These are phyloP conservation scores for Eupithecia subfuscata DNA, from an alignment of 2,888 invertebrate genomes.

Conservation along the genomic window DNA sequence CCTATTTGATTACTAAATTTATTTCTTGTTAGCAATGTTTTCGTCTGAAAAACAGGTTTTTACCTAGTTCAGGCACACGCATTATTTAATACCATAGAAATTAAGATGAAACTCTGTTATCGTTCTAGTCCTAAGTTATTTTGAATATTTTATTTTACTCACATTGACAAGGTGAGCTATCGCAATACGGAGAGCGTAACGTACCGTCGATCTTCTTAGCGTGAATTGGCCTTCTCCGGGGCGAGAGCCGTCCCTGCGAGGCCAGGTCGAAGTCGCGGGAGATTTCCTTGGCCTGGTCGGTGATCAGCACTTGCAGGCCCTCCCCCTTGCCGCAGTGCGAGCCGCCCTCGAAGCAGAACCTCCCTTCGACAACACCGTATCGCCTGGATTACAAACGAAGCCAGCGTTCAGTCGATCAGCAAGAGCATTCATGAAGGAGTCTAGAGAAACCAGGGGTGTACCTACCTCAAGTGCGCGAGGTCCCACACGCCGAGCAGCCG, in stretches of 20 bases:
- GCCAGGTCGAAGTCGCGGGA: conserved; percentile 88
- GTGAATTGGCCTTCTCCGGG: conserved; percentile 75
- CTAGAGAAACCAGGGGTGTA: conserved; percentile 43
- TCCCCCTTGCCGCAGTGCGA: conserved; percentile 93
- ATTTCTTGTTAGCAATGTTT: too few species aligned
- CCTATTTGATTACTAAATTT: too few species aligned
- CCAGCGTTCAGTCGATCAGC: background rate
- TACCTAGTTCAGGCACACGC: too few species aligned
- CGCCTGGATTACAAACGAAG: conserved; percentile 79
- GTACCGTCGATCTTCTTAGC: conserved; percentile 54
- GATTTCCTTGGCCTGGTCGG: conserved; percentile 90
- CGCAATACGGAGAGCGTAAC: background rate
- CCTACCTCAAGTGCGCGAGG: conserved; percentile 86
- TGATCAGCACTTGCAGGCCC: conserved; percentile 90
- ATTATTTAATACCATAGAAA: too few species aligned
- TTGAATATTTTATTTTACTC: too few species aligned
- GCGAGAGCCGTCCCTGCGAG: conserved; percentile 87
- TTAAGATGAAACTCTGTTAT: too few species aligned
- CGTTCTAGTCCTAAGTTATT: too few species aligned
- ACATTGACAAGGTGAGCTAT: background rate
- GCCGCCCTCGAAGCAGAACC: conserved; percentile 96
- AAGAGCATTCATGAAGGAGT: background rate
- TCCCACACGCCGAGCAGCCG: conserved; percentile 89
- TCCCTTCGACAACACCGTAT: conserved; percentile 93
- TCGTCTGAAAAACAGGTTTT: too few species aligned